A percentile compares a stretch with the other conserved stretches of the same genome.
Evolutionary conservation across 2,113 vertebrate species (phyloP).

Genomic region (Anguilla rostrata): DNA sequence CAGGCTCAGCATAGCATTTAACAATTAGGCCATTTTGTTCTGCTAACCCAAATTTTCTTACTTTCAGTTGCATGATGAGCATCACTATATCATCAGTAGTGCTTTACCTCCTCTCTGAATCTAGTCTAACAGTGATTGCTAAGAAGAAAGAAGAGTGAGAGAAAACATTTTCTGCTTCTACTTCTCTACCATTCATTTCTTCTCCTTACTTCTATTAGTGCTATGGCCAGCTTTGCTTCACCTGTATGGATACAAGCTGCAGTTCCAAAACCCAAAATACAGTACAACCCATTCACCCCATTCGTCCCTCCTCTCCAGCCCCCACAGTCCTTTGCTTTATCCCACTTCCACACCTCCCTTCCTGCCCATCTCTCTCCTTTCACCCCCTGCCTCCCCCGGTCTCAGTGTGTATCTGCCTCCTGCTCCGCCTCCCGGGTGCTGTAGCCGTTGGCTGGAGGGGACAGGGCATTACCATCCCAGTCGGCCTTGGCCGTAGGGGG

Average conservation of each 20-base stretch:
- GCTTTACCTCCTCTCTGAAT: not conserved
- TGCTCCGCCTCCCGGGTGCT: conserved; percentile 32
- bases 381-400: not conserved
- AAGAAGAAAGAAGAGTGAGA: not conserved
- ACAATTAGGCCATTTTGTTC: not conserved
- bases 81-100: not conserved
- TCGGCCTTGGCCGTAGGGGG: conserved; percentile 10
- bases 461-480: not conserved
- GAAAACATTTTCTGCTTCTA: not conserved
- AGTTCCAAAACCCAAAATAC: conserved; percentile 5
- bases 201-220: not conserved
- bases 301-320: not conserved
- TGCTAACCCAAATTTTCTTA: not conserved
- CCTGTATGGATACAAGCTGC: not conserved
- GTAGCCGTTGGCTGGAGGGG: conserved; percentile 41
- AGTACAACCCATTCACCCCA: conserved; percentile 17
- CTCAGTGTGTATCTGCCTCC: conserved; percentile 41
- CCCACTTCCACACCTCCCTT: not conserved
- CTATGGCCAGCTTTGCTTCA: not conserved
- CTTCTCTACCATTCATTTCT: not conserved
- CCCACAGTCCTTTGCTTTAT: not conserved
- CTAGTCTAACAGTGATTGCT: not conserved
- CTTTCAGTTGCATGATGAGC: not conserved
- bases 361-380: not conserved
- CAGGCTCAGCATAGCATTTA: not conserved